Percentiles rank a stretch among this genome's conserved stretches.
phyloP scores from a whole-genome alignment of 2,113 vertebrate species.

The Callorhinus ursinus region DNA sequence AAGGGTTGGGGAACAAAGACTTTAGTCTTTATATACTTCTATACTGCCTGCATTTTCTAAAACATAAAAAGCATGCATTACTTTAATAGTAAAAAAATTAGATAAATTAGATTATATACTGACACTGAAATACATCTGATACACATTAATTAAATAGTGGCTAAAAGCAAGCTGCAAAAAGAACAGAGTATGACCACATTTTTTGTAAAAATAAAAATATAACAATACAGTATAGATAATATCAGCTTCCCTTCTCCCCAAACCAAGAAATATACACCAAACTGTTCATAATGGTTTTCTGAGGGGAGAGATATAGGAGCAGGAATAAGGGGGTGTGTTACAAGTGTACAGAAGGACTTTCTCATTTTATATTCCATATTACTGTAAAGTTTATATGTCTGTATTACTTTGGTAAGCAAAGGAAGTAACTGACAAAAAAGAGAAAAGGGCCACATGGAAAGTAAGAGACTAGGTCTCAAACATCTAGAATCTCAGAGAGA shows the following conservation, averaged over 20 bases:
- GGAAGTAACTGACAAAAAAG: slow-evolving; percentile 12
- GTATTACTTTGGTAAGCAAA: slow-evolving; percentile 6
- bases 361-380: background rate
- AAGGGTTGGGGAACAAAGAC: background rate
- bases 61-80: background rate
- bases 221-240: background rate
- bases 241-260: background rate
- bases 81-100: slow-evolving; percentile 22
- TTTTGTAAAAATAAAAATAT: slow-evolving; percentile 25
- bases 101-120: background rate
- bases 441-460: background rate
- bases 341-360: background rate
- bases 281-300: background rate
- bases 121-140: background rate
- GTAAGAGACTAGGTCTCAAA: background rate
- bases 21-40: background rate
- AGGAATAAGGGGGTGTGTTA: background rate
- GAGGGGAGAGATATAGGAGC: background rate
- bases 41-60: background rate
- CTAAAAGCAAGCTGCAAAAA: slow-evolving; percentile 39
- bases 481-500: background rate
- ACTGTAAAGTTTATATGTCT: slow-evolving; percentile 8
- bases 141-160: background rate
- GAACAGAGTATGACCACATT: background rate
- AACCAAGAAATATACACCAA: background rate